Evolutionary conservation across 1,140 invertebrate genomes (phyloP).

Genomic region (Psix sp.): DNA sequence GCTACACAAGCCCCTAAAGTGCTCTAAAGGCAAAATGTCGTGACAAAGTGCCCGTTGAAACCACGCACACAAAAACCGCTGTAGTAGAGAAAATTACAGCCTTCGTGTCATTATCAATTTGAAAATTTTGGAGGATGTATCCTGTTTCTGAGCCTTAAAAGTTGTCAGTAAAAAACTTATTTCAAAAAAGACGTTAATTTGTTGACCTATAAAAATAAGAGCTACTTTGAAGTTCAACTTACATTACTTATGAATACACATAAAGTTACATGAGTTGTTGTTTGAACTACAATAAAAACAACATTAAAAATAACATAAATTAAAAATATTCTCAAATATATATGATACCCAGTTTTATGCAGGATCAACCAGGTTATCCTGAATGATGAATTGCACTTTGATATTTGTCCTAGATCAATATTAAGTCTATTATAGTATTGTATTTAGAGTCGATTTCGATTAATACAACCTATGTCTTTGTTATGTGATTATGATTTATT

Average conservation of each 20-base stretch:
- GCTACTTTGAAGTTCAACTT: too few relatives aligned
- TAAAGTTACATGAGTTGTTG: too few relatives aligned
- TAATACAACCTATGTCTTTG: constrained; percentile 37
- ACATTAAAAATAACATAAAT: too few relatives aligned
- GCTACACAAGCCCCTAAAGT: constrained; percentile 56
- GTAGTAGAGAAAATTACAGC: constrained; percentile 39
- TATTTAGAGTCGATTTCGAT: constrained; percentile 42
- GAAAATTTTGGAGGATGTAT: constrained; percentile 26
- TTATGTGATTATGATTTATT: constrained; percentile 40
- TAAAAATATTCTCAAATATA: not conserved
- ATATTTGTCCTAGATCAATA: constrained; percentile 56
- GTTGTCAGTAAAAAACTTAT: too few relatives aligned
- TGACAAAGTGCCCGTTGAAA: constrained; percentile 52
- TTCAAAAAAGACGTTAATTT: too few relatives aligned
- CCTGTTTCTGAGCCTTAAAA: not conserved
- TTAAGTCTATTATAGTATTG: constrained; percentile 39
- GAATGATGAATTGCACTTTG: constrained; percentile 52
- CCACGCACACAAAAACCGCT: constrained; percentile 36
- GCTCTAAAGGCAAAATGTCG: constrained; percentile 59
- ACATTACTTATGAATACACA: too few relatives aligned
- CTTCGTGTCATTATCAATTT: constrained; percentile 35
- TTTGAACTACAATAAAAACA: too few relatives aligned
- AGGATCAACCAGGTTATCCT: constrained; percentile 48
- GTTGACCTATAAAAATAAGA: too few relatives aligned
- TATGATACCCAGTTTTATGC: constrained; percentile 33